Evolutionary conservation across 2,797 vertebrate species (phyloP), one percentile per base, ranked within the genome.

Genomic region (Mus spretus): DNA sequence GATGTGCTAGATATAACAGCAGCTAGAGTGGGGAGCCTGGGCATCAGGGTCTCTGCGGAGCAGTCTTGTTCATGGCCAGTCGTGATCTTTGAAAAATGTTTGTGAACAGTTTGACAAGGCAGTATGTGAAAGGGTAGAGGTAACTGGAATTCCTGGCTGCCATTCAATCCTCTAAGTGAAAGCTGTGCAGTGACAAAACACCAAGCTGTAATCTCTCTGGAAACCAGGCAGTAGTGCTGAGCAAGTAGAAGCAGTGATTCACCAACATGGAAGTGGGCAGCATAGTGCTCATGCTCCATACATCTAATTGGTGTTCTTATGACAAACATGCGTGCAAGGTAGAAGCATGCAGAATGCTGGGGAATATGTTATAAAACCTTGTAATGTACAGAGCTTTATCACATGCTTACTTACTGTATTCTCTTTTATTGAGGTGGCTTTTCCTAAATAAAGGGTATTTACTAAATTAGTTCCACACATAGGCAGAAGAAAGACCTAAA

Each of bases 61-160:
- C 85, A 72, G 17, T 47, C 81, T 50, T 92, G 97, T 91, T 89
- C 82, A 0, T 84, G 82, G 89, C 83, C 89, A 83, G 85, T 83
- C 59, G 26, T 91, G 85, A 94, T 95, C 95, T 96, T 91, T 28
- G 13, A 78, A 84, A 97, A 97, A 93, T 89, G n/a, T 92, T 94
- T 96, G 89, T 57, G 94, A 94, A 80, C 61, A 65, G 81, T 96
- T 94, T 97, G 96, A 95, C 75, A 81, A 82, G 96, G 75, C 17
- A 80, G 57, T 40, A 17, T 87, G 85, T 84, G 95, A 93, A 93
- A 94, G 50, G 44, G 85, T 94, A 95, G 82, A 94, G 92, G 90
- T 94, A 96, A 87, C 89, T 83, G 65, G 87, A 84, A 8, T 95
- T 86, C 82, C 67, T 50, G 31, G 63, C 89, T 93, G 82, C 78